Base-by-base conservation (phyloP, 2,888 invertebrate genomes). In the Ichneumoninae sp. region DNA sequence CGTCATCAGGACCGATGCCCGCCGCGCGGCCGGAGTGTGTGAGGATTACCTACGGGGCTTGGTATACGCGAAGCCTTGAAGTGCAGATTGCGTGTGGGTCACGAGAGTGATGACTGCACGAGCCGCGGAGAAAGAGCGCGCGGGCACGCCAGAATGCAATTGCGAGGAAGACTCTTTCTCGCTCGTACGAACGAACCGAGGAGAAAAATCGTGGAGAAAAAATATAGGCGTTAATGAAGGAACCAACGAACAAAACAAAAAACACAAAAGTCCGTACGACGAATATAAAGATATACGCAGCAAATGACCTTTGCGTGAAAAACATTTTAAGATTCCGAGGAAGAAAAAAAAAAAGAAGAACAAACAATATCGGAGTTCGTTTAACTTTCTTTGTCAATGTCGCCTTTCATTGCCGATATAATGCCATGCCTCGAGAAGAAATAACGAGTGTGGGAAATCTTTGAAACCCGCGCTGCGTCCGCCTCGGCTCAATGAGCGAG, bases 71-170 rank as follows among this genome's bases (percentile, higher is more conserved):
- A 83, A 89, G 87, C 89, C 89, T 89, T 87, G 87, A 87, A 89
- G 88, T 87, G 83, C 77, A 86, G 86, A 87, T 87, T 86, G 87
- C 86, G 89, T 88, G 90, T 90, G 89, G 88, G 88, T 89, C 82
- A 86, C 84, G 84, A 84, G 84, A 86, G 82, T 86, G 86, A 86
- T 85, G 83, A 80, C 85, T 84, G 84, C 75, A 76, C 60, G 80
- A 66, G 50, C 66, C 72, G 83, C 26, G 66, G 62, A 66, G 30
- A 68, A n/a, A 62, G 36, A 72, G 77, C 33, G 44, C n/a, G 52
- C 50, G 66, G 52, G 26, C 57, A 84, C n/a, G 75, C 69, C 36
- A 76, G 26, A 66, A 80, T 57, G 82, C 81, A 80, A 80, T 83
- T 72, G 79, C 60, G 50, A 65, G 62, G 75, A 84, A 84, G 71